These are phyloP conservation scores for Melanotaenia nigrans DNA, from an alignment of 2,797 vertebrate species.

Conservation along the genomic window DNA sequence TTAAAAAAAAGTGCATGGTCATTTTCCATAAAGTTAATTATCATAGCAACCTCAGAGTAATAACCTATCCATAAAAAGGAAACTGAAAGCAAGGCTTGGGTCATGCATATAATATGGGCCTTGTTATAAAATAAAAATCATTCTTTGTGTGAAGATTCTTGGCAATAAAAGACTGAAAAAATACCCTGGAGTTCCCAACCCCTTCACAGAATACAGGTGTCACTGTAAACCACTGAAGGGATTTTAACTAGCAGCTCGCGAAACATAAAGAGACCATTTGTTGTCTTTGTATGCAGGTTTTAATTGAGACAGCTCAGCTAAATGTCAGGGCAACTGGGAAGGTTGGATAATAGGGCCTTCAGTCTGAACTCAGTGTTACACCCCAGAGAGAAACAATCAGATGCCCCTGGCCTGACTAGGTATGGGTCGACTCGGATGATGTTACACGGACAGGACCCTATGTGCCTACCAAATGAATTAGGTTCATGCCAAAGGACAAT, in stretches of 20 bases:
- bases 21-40: slow-evolving; percentile 22
- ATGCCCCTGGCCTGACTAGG: slow-evolving; percentile 43
- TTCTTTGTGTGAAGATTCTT: background rate
- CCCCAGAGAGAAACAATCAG: slow-evolving; percentile 56
- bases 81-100: background rate
- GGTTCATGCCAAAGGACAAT: slow-evolving; percentile 63
- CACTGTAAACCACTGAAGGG: slow-evolving; percentile 15
- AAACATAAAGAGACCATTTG: slow-evolving; percentile 52
- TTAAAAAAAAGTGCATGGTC: slow-evolving; percentile 17
- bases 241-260: slow-evolving; percentile 21
- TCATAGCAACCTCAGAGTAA: background rate
- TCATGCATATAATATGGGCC: background rate
- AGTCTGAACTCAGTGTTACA: slow-evolving; percentile 43
- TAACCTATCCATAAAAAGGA: background rate
- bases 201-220: slow-evolving; percentile 20
- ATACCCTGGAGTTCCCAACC: background rate
- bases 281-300: slow-evolving; percentile 49
- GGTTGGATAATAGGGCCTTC: slow-evolving; percentile 56
- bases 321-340: slow-evolving; percentile 42
- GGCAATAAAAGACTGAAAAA: background rate
- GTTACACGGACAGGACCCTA: slow-evolving; percentile 64
- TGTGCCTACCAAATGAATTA: slow-evolving; percentile 72
- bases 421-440: slow-evolving; percentile 61
- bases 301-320: slow-evolving; percentile 63
- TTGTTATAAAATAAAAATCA: background rate